These are phyloP conservation scores for Scolopax rusticola DNA, from an alignment of 2,797 vertebrate species.

Conservation along the genomic window DNA sequence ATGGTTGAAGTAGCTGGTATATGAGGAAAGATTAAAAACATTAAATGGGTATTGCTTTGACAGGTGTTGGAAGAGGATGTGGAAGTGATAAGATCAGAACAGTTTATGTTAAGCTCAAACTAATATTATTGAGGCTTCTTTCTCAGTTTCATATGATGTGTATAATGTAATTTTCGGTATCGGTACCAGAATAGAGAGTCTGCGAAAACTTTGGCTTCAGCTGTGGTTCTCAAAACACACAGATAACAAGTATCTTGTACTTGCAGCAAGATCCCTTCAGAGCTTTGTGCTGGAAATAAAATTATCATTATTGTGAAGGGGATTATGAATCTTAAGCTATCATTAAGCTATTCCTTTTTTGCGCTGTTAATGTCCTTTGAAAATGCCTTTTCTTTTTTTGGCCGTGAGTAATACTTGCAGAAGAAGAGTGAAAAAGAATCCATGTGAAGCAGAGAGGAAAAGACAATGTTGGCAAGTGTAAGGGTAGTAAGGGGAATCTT, in stretches of 20 bases:
- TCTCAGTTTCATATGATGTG: slow-evolving; percentile 60
- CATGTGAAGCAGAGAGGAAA: not conserved
- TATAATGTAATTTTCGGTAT: slow-evolving; percentile 30
- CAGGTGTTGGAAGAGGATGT: slow-evolving; percentile 45
- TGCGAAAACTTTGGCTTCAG: not conserved
- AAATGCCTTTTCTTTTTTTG: not conserved
- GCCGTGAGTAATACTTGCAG: not conserved
- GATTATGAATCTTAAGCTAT: not conserved
- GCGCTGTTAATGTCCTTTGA: not conserved
- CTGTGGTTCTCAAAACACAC: not conserved
- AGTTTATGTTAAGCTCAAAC: not conserved
- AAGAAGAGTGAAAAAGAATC: not conserved
- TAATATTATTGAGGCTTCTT: slow-evolving; percentile 11
- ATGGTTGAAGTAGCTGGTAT: not conserved
- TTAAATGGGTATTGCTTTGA: not conserved
- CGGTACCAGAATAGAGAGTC: slow-evolving; percentile 23
- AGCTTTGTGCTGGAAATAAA: slow-evolving; percentile 15
- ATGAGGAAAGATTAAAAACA: not conserved
- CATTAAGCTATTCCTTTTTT: not conserved
- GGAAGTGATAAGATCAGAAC: not conserved
- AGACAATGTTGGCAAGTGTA: not conserved
- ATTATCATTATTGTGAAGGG: not conserved
- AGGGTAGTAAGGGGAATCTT: not conserved
- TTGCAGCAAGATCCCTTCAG: not conserved
- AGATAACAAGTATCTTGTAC: not conserved